Base-by-base conservation (phyloP, 2,797 vertebrate genomes). In the Chelon auratus region DNA sequence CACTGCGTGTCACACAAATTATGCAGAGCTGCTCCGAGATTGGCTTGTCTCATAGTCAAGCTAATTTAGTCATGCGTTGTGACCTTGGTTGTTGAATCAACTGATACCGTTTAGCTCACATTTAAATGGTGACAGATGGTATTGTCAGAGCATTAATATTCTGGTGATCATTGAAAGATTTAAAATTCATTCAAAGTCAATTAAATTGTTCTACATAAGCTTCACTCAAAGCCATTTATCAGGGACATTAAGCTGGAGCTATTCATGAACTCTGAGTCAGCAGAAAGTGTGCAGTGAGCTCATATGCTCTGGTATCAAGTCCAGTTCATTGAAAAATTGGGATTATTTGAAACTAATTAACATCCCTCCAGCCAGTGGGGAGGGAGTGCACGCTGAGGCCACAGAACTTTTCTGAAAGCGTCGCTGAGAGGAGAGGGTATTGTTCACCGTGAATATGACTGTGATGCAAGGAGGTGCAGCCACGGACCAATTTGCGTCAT, bases 321-420 rank as follows among this genome's bases (percentile, higher is more conserved):
- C 52, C 36, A 18, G 13, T 56, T 65, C 58, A 12, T n/a, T 51
- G 40, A 78, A 82, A 63, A 83, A 77, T 57, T 36, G 24, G 68
- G 68, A 76, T 75, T 75, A 79, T 86, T 74, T 73, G 33, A 52
- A 72, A 82, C 71, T 70, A 86, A 88, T 83, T 81, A 89, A 75
- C 68, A 68, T 22, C 67, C 77, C 51, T 81, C 13, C 55, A 77
- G 79, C 61, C 76, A 70, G 59, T 72, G 20, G 55, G 57, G 20
- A 80, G 53, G 39, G 55, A 64, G 70, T 77, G 60, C 70, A 77
- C 5, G 17, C 39, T 3, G 65, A 86, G 82, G 80, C 53, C 75
- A 80, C 1, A 0, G n/a, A 18, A 62, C 66, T 68, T 79, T 81
- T 77, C 66, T 73, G 42, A 52, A 83, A 72, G 63, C 17, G 40